Evolutionary conservation across 2,797 vertebrate species (phyloP).

Genomic region (Thaleichthys pacificus): DNA sequence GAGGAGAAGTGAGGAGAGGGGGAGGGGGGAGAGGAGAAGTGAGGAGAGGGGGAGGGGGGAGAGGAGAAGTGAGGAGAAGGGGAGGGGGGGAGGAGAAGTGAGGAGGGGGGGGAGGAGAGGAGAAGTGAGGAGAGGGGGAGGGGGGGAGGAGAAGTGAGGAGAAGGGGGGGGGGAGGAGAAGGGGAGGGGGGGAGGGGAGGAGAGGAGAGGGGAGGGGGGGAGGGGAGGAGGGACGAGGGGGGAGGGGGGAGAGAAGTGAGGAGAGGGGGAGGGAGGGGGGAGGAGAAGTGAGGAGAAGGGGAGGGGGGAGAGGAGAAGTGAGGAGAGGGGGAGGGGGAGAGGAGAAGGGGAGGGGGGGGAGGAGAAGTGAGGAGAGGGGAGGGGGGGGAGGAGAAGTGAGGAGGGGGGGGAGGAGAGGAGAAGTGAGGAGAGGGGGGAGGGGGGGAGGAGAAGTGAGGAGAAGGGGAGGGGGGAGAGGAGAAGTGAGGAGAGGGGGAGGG

Average conservation of each 20-base stretch:
- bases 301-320: background rate
- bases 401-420: background rate
- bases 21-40: background rate
- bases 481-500: background rate
- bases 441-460: background rate
- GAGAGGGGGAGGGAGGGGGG: background rate
- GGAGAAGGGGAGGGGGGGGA: background rate
- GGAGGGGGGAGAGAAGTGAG: too few relatives aligned
- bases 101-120: background rate
- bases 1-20: background rate
- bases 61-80: background rate
- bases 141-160: too few relatives aligned
- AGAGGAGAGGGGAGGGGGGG: background rate
- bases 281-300: too few relatives aligned
- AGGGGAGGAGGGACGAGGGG: too few relatives aligned
- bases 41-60: too few relatives aligned
- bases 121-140: too few relatives aligned
- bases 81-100: too few relatives aligned
- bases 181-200: background rate
- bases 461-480: too few relatives aligned
- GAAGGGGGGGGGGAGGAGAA: too few relatives aligned
- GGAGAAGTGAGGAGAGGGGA: conserved; percentile 2
- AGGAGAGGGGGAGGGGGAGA: too few relatives aligned
- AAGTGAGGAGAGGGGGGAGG: too few relatives aligned
- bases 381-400: too few relatives aligned